Conservation (phyloP, 2,888 invertebrate genomes). For the Amphipoea oculea region DNA sequence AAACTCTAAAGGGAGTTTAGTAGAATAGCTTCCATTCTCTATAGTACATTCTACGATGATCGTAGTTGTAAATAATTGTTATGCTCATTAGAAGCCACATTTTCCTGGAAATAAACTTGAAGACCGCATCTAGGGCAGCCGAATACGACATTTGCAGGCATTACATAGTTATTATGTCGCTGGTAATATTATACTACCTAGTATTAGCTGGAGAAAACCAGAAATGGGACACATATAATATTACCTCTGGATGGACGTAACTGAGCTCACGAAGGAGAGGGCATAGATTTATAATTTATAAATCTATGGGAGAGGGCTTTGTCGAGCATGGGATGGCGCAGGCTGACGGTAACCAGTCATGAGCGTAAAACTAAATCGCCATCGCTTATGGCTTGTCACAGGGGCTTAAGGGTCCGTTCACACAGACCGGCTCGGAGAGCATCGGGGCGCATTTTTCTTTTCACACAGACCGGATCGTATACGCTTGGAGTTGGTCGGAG, state of each 20-base stretch:
- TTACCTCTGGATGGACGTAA: neutral
- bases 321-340: neutral
- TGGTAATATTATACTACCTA: neutral
- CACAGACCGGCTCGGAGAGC: too few relatives aligned
- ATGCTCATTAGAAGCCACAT: too few relatives aligned
- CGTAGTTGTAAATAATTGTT: neutral
- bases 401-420: too few relatives aligned
- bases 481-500: too few relatives aligned
- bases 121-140: neutral
- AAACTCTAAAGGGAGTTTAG: too few relatives aligned
- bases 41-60: neutral
- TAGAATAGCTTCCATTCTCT: too few relatives aligned
- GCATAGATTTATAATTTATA: too few relatives aligned
- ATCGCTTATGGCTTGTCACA: constrained; percentile 33
- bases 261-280: too few relatives aligned
- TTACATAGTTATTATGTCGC: neutral
- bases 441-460: too few relatives aligned
- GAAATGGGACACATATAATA: neutral
- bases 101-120: neutral
- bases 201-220: neutral
- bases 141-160: neutral
- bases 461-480: too few relatives aligned
- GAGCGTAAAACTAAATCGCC: constrained; percentile 44
- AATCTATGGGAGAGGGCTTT: neutral
- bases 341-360: neutral